Evolutionary conservation across 2,113 vertebrate genomes (phyloP).

Genomic region (Cynopterus brachyotis): DNA sequence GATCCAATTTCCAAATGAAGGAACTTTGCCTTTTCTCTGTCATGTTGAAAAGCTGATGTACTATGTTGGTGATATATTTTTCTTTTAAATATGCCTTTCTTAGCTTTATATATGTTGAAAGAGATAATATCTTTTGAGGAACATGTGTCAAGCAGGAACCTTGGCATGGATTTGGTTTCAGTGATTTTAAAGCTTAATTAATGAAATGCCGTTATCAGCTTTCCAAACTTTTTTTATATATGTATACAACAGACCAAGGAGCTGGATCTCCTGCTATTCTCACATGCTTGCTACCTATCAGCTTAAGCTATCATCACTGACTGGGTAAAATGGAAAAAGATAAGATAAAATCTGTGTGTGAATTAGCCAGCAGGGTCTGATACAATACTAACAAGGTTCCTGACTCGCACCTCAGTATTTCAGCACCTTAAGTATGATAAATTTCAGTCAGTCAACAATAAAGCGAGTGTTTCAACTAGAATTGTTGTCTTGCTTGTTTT

Average conservation of each 20-base stretch:
- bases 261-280: slow-evolving; percentile 74
- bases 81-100: slow-evolving; percentile 57
- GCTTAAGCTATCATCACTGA: slow-evolving; percentile 42
- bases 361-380: slow-evolving; percentile 33
- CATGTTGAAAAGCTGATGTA: slow-evolving; percentile 49
- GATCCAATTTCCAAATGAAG: slow-evolving; percentile 63
- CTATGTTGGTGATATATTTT: slow-evolving; percentile 30
- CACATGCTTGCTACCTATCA: slow-evolving; percentile 34
- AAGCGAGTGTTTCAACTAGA: slow-evolving; percentile 73
- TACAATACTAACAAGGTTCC: slow-evolving; percentile 13
- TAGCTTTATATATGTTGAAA: slow-evolving; percentile 51
- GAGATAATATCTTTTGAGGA: slow-evolving; percentile 62
- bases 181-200: slow-evolving; percentile 68
- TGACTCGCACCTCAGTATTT: slow-evolving; percentile 49
- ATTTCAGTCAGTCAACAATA: slow-evolving; percentile 71
- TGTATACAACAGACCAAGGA: slow-evolving; percentile 64
- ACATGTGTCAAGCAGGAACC: slow-evolving; percentile 63
- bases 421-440: slow-evolving; percentile 54
- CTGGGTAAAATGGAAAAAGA: slow-evolving; percentile 44
- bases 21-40: slow-evolving; percentile 55
- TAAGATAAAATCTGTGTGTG: slow-evolving; percentile 24
- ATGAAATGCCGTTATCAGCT: slow-evolving; percentile 69
- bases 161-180: slow-evolving; percentile 63
- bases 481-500: slow-evolving; percentile 67
- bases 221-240: slow-evolving; percentile 64